A percentile compares a stretch with the other conserved stretches of the same genome.
Conservation (phyloP, 1,140 invertebrate species). For the Drosophila ohnishii region DNA sequence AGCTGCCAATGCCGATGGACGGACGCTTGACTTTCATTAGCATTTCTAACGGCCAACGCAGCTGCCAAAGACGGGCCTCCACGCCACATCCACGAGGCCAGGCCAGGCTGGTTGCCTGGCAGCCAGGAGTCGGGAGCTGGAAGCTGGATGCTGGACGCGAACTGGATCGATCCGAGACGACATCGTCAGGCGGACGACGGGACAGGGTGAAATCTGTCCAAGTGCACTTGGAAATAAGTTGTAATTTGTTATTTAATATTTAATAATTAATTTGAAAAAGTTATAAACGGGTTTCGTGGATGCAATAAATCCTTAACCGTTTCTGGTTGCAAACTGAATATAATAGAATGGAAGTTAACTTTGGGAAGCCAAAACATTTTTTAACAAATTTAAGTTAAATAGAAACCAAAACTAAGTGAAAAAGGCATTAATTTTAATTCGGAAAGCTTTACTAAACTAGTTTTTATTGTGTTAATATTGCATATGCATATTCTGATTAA, state of each 20-base stretch:
- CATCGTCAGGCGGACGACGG: slow-evolving; percentile 30
- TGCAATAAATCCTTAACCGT: not conserved
- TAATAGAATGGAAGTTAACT: no score
- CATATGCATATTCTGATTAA: no score
- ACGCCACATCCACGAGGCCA: slow-evolving; percentile 39
- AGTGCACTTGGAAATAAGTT: slow-evolving; percentile 16
- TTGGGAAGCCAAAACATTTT: no score
- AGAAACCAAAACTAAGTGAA: no score
- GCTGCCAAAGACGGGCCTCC: slow-evolving; percentile 64
- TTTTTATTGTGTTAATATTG: no score
- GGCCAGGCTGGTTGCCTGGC: not conserved
- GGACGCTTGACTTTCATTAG: slow-evolving; percentile 76
- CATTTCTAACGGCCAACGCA: slow-evolving; percentile 81
- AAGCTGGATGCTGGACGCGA: slow-evolving; percentile 36
- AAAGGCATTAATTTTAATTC: no score
- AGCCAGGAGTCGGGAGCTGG: slow-evolving; percentile 2
- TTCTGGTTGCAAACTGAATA: no score
- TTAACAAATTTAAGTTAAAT: no score
- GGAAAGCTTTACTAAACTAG: no score
- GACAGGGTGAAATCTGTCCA: slow-evolving; percentile 51
- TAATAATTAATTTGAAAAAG: not conserved
- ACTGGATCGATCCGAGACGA: slow-evolving; percentile 53
- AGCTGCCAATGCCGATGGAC: slow-evolving; percentile 65
- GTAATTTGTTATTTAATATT: not conserved
- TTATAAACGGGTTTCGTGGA: not conserved